Conservation (phyloP, 2,113 vertebrate genomes). For the Brachypodius melanocephalos region DNA sequence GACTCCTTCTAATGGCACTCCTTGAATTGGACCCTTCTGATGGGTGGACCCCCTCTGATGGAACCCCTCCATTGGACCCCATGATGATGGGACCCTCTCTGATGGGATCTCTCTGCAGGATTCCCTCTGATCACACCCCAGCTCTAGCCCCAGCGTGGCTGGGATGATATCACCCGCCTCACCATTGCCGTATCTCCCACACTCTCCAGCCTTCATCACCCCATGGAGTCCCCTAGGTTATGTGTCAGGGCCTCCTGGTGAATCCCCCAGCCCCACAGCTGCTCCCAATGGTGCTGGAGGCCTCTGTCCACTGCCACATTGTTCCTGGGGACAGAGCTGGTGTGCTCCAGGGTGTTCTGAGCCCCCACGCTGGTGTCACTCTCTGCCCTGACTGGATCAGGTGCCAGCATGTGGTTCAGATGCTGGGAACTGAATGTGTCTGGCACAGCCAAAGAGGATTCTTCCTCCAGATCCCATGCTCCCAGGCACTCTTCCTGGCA, state of each 20-base stretch:
- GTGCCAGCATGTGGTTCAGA: neutral
- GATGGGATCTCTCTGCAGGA: neutral
- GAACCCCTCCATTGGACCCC: too few relatives aligned
- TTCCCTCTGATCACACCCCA: neutral
- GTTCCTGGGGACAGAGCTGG: neutral
- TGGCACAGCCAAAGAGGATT: neutral
- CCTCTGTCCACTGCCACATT: neutral
- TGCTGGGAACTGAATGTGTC: neutral
- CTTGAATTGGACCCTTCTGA: neutral
- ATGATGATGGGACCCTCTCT: too few relatives aligned
- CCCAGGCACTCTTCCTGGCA: neutral
- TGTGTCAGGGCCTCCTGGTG: neutral
- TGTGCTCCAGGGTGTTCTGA: neutral
- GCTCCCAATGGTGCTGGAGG: neutral
- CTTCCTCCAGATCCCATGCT: neutral
- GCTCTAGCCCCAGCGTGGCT: neutral
- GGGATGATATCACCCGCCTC: neutral
- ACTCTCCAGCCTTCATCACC: neutral
- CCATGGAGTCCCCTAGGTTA: neutral
- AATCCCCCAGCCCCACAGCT: neutral
- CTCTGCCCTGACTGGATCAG: neutral
- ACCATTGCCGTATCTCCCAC: neutral
- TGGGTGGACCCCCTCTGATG: neutral
- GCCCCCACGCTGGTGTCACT: rapidly evolving
- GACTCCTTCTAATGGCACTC: neutral